Percentiles rank a stretch among this genome's conserved stretches.
phyloP scores from a whole-genome alignment of 2,888 invertebrate genomes.

The Lissonota sp. region DNA sequence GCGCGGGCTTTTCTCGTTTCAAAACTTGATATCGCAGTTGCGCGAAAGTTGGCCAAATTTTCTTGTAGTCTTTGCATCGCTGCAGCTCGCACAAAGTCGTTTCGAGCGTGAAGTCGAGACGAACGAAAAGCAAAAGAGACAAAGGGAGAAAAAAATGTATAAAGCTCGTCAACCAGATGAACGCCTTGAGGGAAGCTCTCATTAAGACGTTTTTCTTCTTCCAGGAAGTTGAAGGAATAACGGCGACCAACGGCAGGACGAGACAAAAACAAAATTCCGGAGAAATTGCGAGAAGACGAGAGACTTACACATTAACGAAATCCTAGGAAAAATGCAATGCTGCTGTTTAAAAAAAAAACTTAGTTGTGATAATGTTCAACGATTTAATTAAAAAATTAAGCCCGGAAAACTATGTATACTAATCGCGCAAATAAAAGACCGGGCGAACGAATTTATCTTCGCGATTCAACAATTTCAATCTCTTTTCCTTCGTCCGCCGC shows the following conservation, averaged over 20 bases:
- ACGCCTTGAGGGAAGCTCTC: slow-evolving; percentile 46
- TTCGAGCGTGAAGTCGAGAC: not conserved
- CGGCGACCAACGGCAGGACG: slow-evolving; percentile 14
- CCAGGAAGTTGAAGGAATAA: slow-evolving; percentile 12
- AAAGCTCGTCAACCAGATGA: slow-evolving; percentile 34
- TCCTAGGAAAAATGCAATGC: no score
- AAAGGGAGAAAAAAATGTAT: slow-evolving; percentile 16
- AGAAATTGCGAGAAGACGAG: not conserved
- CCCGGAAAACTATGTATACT: no score
- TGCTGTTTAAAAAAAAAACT: not conserved
- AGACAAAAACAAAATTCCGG: slow-evolving; percentile 27
- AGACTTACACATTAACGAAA: not conserved
- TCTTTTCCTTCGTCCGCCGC: no score
- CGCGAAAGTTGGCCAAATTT: slow-evolving; percentile 52
- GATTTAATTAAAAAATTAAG: no score
- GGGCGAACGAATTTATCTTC: no score
- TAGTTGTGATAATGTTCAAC: not conserved
- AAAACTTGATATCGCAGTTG: slow-evolving; percentile 53
- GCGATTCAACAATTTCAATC: no score
- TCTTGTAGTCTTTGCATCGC: slow-evolving; percentile 36
- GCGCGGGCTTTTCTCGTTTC: slow-evolving; percentile 19
- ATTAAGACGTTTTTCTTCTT: slow-evolving; percentile 52
- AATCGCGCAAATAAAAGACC: no score
- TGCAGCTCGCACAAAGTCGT: slow-evolving; percentile 50
- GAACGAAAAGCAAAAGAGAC: slow-evolving; percentile 3